A percentile compares a stretch with the other conserved stretches of the same genome.
Evolutionary conservation across 1,140 invertebrate species (phyloP).

Genomic region (Chrysopa pallens): DNA sequence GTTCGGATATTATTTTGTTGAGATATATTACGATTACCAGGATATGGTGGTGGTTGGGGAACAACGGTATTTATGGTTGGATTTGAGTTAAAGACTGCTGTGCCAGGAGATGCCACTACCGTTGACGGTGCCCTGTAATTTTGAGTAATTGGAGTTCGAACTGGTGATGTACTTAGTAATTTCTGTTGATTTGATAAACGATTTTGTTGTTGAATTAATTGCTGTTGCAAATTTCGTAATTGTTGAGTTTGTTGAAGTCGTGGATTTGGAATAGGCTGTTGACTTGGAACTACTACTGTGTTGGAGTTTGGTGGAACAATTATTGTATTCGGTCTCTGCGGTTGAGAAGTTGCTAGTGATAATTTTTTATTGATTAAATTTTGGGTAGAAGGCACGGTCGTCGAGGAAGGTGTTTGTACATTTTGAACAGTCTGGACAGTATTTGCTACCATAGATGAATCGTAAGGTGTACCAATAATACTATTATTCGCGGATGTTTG

Average conservation of each 20-base stretch:
- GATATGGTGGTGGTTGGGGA: conserved; percentile 4
- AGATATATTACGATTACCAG: not conserved
- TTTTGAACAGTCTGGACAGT: not conserved
- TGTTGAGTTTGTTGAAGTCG: conserved; percentile 1
- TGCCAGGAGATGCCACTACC: too few species aligned
- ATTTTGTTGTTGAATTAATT: conserved; percentile 3
- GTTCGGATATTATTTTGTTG: conserved; percentile 1
- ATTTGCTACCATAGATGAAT: too few species aligned
- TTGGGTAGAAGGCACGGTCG: not conserved
- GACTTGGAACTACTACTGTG: not conserved
- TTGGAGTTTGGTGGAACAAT: conserved; percentile 2
- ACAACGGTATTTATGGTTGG: not conserved
- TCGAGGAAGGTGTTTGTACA: not conserved
- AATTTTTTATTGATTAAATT: not conserved
- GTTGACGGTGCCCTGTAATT: too few species aligned
- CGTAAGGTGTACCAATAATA: too few species aligned
- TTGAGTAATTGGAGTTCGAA: not conserved
- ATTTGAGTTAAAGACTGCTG: too few species aligned
- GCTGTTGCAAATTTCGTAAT: conserved; percentile 5
- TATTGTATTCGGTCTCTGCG: conserved; percentile 3
- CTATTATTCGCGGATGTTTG: too few species aligned
- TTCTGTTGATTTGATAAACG: conserved; percentile 9
- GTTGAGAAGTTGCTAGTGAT: conserved; percentile 1
- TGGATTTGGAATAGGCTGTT: not conserved
- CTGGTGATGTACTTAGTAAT: conserved; percentile 4